phyloP scores from a whole-genome alignment of 1,140 invertebrate species.

The Muscidifurax raptorellus region DNA sequence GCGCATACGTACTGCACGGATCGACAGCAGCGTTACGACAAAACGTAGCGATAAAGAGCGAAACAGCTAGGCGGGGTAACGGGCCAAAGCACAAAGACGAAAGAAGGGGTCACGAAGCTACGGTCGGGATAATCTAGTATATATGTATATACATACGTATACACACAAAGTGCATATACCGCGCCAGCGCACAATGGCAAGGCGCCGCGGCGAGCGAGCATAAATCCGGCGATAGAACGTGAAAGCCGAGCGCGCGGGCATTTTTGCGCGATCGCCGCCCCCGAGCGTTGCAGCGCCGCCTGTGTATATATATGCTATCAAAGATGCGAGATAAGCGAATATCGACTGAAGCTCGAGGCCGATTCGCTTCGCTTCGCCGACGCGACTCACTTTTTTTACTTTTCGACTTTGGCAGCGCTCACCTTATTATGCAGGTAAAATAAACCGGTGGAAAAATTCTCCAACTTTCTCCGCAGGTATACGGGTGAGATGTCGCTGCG shows the following conservation, averaged over 20 bases:
- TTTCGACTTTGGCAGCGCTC: too few relatives aligned
- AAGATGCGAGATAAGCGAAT: constrained; percentile 65
- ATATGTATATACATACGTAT: not conserved
- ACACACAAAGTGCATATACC: not conserved
- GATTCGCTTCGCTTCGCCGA: not conserved
- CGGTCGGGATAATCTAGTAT: not conserved
- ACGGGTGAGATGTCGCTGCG: not conserved
- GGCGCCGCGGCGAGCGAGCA: constrained; percentile 43
- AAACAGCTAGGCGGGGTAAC: not conserved
- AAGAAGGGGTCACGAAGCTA: not conserved
- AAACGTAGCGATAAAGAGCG: not conserved
- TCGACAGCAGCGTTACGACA: not conserved
- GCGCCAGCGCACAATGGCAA: not conserved
- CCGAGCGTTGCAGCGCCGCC: constrained; percentile 55
- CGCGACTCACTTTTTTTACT: not conserved
- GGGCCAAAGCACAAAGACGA: not conserved
- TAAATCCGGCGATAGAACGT: constrained; percentile 66
- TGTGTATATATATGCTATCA: constrained; percentile 48
- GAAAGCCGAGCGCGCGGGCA: constrained; percentile 57
- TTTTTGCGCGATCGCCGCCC: constrained; percentile 58
- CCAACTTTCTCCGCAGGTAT: not conserved
- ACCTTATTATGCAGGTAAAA: not conserved
- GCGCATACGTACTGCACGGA: not conserved
- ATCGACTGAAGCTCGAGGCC: constrained; percentile 53
- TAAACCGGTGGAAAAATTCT: constrained; percentile 4